phyloP scores from a whole-genome alignment of 2,797 vertebrate genomes.

The Kryptopterus vitreolus region DNA sequence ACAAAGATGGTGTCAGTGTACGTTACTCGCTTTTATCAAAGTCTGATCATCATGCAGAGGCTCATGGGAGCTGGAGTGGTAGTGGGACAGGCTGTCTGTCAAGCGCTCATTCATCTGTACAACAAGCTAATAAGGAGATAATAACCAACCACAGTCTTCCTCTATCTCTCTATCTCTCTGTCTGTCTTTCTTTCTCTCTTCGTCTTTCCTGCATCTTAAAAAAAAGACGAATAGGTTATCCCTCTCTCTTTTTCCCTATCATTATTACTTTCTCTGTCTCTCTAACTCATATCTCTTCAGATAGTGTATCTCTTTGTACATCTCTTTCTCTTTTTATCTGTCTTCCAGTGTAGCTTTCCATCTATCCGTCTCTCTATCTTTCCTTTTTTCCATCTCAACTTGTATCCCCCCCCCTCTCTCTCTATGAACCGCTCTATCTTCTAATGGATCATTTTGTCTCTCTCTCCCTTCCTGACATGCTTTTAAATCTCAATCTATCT shows the following conservation, averaged over 20 bases:
- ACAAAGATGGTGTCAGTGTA: conserved; percentile 62
- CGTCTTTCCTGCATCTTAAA: too few relatives aligned
- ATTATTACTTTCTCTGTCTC: not conserved
- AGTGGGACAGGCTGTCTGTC: not conserved
- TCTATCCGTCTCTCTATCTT: not conserved
- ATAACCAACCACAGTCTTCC: conserved; percentile 59
- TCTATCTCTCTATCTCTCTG: not conserved
- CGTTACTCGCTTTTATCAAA: conserved; percentile 62
- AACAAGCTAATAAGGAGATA: conserved; percentile 63
- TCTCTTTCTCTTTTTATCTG: not conserved
- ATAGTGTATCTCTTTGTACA: too few relatives aligned
- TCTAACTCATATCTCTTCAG: not conserved
- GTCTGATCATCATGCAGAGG: conserved; percentile 42
- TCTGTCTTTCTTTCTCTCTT: not conserved
- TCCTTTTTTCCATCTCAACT: not conserved
- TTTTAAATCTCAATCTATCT: not conserved
- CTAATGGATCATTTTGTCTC: not conserved
- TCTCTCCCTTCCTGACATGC: not conserved
- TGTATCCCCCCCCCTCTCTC: too few relatives aligned
- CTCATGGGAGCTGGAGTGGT: conserved; percentile 45
- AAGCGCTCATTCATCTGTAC: conserved; percentile 64
- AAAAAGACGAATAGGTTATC: too few relatives aligned
- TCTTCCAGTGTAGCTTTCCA: not conserved
- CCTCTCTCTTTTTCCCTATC: not conserved
- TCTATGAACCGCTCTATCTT: not conserved